Conservation (phyloP, 2,888 invertebrate genomes). For the Catocala sponsa region DNA sequence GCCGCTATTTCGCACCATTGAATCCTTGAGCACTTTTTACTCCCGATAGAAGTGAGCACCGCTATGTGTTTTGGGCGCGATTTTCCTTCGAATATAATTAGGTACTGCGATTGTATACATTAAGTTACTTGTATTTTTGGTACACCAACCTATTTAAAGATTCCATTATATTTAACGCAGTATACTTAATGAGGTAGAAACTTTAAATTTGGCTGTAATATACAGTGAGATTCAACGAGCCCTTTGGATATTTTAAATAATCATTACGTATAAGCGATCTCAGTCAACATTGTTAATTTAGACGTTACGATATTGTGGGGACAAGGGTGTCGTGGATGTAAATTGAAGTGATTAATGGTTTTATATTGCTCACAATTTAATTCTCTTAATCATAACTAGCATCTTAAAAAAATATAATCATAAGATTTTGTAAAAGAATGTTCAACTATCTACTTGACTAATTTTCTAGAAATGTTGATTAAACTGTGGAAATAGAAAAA, state of each 20-base stretch:
- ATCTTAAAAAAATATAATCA: not conserved
- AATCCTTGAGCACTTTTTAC: constrained; percentile 73
- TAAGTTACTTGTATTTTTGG: constrained; percentile 32
- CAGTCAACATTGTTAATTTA: constrained; percentile 51
- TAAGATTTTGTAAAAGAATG: too few species aligned
- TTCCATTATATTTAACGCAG: constrained; percentile 3
- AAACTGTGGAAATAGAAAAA: too few species aligned
- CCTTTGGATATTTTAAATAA: constrained; percentile 28
- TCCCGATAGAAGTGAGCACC: constrained; percentile 59
- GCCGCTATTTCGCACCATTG: constrained; percentile 75
- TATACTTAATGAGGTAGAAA: constrained; percentile 11
- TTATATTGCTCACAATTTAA: constrained; percentile 12
- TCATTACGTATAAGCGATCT: constrained; percentile 32
- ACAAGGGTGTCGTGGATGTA: constrained; percentile 48
- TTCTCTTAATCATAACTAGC: not conserved
- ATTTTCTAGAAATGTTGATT: constrained; percentile 1
- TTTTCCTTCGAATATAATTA: constrained; percentile 57
- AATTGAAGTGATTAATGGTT: constrained; percentile 55
- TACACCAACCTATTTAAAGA: constrained; percentile 6
- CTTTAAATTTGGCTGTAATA: not conserved
- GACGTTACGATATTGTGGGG: constrained; percentile 45
- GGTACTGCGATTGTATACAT: constrained; percentile 37
- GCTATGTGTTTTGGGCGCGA: constrained; percentile 56
- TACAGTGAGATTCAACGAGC: constrained; percentile 6
- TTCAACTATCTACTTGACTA: constrained; percentile 12